Base-by-base conservation (phyloP, 2,888 invertebrate genomes). In the Drosophila pseudotalamancana region DNA sequence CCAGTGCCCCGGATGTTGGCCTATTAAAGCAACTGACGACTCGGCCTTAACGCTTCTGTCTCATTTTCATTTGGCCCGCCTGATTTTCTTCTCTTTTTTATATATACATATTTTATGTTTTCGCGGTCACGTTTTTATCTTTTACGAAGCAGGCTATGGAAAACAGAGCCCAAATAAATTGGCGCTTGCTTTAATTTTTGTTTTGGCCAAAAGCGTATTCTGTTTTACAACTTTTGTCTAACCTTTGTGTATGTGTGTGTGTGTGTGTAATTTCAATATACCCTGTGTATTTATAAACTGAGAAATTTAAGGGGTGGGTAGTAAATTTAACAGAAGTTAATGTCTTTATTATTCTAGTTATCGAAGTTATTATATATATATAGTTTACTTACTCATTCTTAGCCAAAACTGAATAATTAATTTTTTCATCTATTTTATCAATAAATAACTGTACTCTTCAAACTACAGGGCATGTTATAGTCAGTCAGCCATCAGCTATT, bases 71-170 rank as follows among this genome's bases (percentile, higher is more conserved):
- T 59, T 68, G 72, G 51, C 59, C 55, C 48, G 53, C 67, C 50
- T 62, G 12, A 31, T 55, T 55, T 60, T 35, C n/a, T 5, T 29
- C 29, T 12, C 4, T n/a, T n/a, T 5, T 14, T 23, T 40, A 21
- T 21, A 21, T 5, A 21, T 51, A 45, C 46, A 57, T 48, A 57
- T 65, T 80, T 75, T 78, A 77, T 78, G 71, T 61, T 84, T 78
- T 85, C 72, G 82, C 75, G 82, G 85, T 85, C 85, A 85, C 79
- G 85, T 85, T 83, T 85, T 83, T 83, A 83, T 83, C 86, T 86
- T 61, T 59, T 39, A 16, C 50, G 46, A 60, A 60, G 49, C 83
- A 70, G 72, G 35, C 68, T 32, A 46, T 29, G 55, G 48, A 45
- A 54, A 21, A 43, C 12, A 19, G 21, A 18, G 31, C 49, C 27